Evolutionary conservation across 2,113 vertebrate species (phyloP), one percentile per base, ranked within the genome.

Genomic region (Pseudorectes ferrugineus): DNA sequence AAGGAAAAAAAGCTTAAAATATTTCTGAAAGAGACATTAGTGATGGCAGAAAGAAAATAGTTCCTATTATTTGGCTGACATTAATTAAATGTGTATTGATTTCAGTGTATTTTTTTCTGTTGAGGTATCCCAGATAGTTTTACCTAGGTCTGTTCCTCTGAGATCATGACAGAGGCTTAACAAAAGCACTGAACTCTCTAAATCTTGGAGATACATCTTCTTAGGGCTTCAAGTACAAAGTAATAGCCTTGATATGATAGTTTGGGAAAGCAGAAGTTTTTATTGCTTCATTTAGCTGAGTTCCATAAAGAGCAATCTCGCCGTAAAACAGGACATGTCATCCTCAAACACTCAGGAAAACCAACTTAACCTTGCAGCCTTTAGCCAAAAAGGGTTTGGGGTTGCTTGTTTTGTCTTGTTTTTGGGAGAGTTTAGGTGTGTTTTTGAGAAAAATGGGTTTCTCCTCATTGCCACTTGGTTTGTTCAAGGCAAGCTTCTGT

Each of bases 201-300:
- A 95, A 92, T 96, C 87, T 75, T 78, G 31, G 36, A 71, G 46
- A 74, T 58, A 51, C 18, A 26, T 55, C 38, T 87, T 86, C 62
- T 84, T 42, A 51, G 58, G 55, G n/a, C 63, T 91, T 31, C 33
- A 73, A 70, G 74, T 66, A 61, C 43, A 76, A 75, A 55, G 55
- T 26, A 81, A 72, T 35, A n/a, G 62, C 77, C 59, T 85, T 79
- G 58, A 48, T 90, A 51, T 35, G 55, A 63, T 76, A 57, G 62
- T 74, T 70, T 70, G 31, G 52, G 61, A 86, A 89, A 95, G 62
- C 26, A 86, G 66, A 70, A 81, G 51, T 33, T 73, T 96, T 97
- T 96, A 92, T 92, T 80, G 58, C 59, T 89, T 92, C 40, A 65
- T 93, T 94, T 92, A 94, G 40, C 43, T 49, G 63, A 76, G 51